These are phyloP conservation scores for Drosophila mimetica DNA, from an alignment of 2,888 invertebrate genomes.

Conservation along the genomic window DNA sequence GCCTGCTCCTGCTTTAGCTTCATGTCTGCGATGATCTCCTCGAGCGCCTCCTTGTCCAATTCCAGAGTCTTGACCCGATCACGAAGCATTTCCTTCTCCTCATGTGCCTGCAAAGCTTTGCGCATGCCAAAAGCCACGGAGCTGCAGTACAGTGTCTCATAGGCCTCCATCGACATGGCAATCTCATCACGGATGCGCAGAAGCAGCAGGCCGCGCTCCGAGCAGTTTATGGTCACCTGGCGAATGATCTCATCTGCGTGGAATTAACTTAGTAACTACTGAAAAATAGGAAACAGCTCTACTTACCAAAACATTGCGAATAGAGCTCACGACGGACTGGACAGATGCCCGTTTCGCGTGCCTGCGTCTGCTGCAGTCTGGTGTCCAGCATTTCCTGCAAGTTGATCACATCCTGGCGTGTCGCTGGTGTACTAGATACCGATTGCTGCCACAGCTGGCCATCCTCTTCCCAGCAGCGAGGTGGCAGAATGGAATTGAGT, in stretches of 20 bases:
- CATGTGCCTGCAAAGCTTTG: constrained; percentile 94
- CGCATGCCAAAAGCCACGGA: constrained; percentile 99
- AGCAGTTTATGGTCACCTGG: constrained; percentile 98
- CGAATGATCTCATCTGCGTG: constrained; percentile 91
- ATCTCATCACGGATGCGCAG: constrained; percentile 97
- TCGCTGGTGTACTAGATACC: constrained; percentile 98
- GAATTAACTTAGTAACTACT: not conserved
- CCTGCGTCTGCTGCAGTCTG: constrained; percentile 94
- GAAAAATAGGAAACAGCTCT: fast-evolving
- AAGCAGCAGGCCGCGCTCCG: constrained; percentile 96
- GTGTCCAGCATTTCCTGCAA: constrained; percentile 98
- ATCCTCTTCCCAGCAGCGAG: constrained; percentile 97
- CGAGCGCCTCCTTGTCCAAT: constrained; percentile 83
- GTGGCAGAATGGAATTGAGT: constrained; percentile 95
- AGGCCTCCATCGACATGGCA: constrained; percentile 97
- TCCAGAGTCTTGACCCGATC: constrained; percentile 90
- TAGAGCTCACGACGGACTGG: constrained; percentile 96
- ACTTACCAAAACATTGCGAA: constrained; percentile 93
- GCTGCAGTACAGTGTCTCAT: constrained; percentile 98
- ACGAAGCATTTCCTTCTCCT: constrained; percentile 91
- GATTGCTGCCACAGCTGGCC: constrained; percentile 96
- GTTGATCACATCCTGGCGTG: constrained; percentile 97
- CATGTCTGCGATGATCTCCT: constrained; percentile 86
- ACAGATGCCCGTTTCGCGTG: constrained; percentile 98
- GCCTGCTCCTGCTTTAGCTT: constrained; percentile 92